phyloP scores from a whole-genome alignment of 2,113 vertebrate species.

The Cephalophus harveyi region DNA sequence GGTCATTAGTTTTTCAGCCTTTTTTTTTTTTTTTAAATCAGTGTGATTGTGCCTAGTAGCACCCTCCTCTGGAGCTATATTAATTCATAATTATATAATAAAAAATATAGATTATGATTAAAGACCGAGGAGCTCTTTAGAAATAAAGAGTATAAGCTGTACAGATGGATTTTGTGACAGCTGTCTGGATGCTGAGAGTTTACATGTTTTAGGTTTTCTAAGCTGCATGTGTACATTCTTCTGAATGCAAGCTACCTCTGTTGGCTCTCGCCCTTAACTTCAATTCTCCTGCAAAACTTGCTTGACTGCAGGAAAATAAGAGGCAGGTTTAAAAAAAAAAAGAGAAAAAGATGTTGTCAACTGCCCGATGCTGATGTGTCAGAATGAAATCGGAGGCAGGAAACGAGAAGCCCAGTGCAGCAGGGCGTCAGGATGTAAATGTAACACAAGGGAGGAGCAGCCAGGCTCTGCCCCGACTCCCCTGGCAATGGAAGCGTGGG shows the following conservation, averaged over 20 bases:
- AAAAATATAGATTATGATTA: neutral
- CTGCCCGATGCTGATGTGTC: neutral
- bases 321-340: neutral
- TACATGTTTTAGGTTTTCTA: neutral
- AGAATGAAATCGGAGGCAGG: neutral
- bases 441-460: neutral
- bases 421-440: neutral
- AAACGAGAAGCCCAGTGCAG: neutral
- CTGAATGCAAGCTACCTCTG: neutral
- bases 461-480: neutral
- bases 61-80: neutral
- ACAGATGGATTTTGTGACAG: neutral
- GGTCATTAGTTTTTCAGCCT: neutral
- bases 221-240: no score
- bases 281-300: neutral
- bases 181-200: neutral
- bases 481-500: neutral
- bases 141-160: neutral
- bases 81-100: neutral
- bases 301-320: neutral
- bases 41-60: neutral
- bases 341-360: neutral
- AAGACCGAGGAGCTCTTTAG: neutral
- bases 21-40: neutral
- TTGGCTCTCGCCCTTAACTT: neutral